Conservation (phyloP, 2,888 invertebrate genomes). For the Plebejus argus region DNA sequence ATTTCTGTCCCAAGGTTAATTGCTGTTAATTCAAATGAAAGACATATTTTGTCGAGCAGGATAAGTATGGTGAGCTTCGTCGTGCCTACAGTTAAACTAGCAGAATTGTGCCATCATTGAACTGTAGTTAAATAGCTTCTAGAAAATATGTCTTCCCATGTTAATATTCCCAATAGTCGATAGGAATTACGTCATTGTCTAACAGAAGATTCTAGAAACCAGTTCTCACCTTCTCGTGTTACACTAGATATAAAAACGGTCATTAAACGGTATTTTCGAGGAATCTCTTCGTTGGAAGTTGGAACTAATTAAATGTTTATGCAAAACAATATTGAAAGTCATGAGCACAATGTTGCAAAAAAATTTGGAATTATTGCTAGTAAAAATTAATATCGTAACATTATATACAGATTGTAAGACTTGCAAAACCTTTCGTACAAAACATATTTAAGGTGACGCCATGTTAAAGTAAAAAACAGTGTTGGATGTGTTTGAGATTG, state of each 20-base stretch:
- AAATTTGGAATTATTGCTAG: not conserved
- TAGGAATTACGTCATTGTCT: not conserved
- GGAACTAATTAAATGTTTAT: not conserved
- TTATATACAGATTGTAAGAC: too few species aligned
- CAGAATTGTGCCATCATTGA: not conserved
- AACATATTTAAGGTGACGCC: too few species aligned
- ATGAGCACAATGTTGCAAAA: not conserved
- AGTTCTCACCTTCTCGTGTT: constrained; percentile 15
- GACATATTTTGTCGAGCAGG: not conserved
- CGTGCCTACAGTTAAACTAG: not conserved
- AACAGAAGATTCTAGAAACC: constrained; percentile 5
- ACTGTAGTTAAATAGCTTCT: not conserved
- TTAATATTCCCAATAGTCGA: not conserved
- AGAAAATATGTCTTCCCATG: constrained; percentile 1
- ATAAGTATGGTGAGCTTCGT: not conserved
- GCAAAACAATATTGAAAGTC: not conserved
- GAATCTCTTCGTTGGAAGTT: not conserved
- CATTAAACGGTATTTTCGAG: not conserved
- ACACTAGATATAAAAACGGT: constrained; percentile 17
- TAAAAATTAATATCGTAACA: too few species aligned
- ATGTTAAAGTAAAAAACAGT: too few species aligned
- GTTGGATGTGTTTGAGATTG: too few species aligned
- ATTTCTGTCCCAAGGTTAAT: too few species aligned
- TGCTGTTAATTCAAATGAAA: too few species aligned
- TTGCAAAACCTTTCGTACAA: too few species aligned